A percentile compares a stretch with the other conserved stretches of the same genome.
Evolutionary conservation across 2,113 vertebrate species (phyloP).

Genomic region (Grammomys surdaster): DNA sequence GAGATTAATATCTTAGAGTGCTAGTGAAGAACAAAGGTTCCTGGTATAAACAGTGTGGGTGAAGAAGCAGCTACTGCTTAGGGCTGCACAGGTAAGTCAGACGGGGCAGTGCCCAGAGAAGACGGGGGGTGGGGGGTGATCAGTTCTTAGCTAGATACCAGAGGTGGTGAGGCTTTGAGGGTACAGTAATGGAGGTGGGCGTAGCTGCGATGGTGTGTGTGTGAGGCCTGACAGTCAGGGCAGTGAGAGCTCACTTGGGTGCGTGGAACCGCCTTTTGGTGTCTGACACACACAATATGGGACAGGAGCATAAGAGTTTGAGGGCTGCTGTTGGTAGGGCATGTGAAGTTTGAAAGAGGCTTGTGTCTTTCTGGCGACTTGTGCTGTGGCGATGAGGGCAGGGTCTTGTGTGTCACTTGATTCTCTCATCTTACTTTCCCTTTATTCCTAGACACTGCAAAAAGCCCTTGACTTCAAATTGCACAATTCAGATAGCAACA

Average conservation of each 20-base stretch:
- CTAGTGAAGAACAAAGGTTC: neutral
- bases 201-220: neutral
- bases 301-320: neutral
- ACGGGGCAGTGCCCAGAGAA: neutral
- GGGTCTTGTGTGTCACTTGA: neutral
- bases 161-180: neutral
- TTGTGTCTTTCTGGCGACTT: neutral
- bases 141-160: neutral
- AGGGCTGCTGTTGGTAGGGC: neutral
- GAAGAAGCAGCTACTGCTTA: neutral
- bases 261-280: neutral
- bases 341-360: neutral
- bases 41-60: neutral
- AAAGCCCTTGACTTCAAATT: constrained; percentile 94
- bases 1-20: neutral
- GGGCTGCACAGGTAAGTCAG: neutral
- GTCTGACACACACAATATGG: neutral
- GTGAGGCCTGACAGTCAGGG: neutral
- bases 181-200: neutral
- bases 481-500: constrained; percentile 95
- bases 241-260: neutral
- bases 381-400: neutral
- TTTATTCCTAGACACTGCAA: constrained; percentile 91
- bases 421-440: constrained; percentile 51
- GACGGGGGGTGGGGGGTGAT: neutral